phyloP scores from a whole-genome alignment of 2,888 invertebrate species.

The Drosophila parthenogenetica region DNA sequence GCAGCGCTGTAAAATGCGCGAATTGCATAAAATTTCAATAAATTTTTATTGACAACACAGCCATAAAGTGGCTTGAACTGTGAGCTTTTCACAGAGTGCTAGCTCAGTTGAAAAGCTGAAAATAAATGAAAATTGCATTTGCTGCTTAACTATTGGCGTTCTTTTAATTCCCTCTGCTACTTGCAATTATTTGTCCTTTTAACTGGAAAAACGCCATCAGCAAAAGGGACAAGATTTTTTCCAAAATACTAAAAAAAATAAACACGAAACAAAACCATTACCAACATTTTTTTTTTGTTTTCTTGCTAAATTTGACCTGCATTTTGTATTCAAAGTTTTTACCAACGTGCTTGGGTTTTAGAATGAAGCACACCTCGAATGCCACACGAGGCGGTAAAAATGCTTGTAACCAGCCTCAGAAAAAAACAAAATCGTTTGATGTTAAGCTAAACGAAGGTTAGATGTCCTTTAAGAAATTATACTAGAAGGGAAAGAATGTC shows the following conservation, averaged over 20 bases:
- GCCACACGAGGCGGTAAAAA: constrained; percentile 33
- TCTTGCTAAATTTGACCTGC: constrained; percentile 13
- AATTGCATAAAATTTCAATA: constrained; percentile 74
- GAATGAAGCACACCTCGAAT: constrained; percentile 38
- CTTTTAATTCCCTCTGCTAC: no score
- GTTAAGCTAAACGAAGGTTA: background rate
- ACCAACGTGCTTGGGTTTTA: constrained; percentile 52
- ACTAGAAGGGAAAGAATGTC: no score
- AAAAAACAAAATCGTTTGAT: background rate
- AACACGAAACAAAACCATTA: constrained; percentile 10
- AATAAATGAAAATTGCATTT: constrained; percentile 51
- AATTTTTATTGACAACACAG: constrained; percentile 37
- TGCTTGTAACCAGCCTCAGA: constrained; percentile 21
- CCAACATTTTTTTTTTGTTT: background rate
- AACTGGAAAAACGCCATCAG: background rate
- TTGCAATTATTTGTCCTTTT: background rate
- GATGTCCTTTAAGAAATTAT: constrained; percentile 6
- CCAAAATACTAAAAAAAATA: no score
- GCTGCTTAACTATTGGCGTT: background rate
- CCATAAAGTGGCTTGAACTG: constrained; percentile 8
- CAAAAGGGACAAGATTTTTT: background rate
- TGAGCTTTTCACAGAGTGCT: constrained; percentile 36
- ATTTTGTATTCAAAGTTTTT: constrained; percentile 40
- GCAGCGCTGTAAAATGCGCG: constrained; percentile 52
- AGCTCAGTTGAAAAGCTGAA: constrained; percentile 57